A percentile compares a stretch with the other conserved stretches of the same genome.
Conservation (phyloP, 2,888 invertebrate genomes). For the Megaustenia siamemsis region DNA sequence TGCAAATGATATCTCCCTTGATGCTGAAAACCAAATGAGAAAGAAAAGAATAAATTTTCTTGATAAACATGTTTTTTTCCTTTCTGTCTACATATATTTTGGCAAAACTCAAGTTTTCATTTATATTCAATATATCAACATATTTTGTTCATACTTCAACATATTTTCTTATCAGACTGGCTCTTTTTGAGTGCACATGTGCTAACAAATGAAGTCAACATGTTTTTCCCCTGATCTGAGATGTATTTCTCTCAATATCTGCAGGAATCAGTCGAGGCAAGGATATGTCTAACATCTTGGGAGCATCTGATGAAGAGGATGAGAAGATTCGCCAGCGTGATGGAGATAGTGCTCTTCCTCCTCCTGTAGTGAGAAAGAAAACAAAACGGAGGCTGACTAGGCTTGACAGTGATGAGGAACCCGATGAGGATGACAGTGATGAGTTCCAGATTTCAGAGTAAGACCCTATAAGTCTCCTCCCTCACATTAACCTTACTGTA, state of each 20-base stretch:
- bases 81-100: too few species aligned
- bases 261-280: constrained; percentile 91
- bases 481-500: too few species aligned
- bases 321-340: constrained; percentile 60
- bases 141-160: too few species aligned
- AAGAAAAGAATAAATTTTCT: too few species aligned
- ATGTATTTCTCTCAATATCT: neutral
- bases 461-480: constrained; percentile 40
- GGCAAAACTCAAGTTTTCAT: too few species aligned
- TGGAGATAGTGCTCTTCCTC: constrained; percentile 86
- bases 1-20: too few species aligned
- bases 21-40: too few species aligned
- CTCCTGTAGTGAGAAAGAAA: constrained; percentile 83
- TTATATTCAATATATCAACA: too few species aligned
- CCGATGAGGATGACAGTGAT: constrained; percentile 85
- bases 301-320: constrained; percentile 59
- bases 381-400: constrained; percentile 65
- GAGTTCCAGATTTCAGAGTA: constrained; percentile 93
- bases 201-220: neutral
- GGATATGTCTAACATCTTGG: constrained; percentile 90
- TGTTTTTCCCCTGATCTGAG: too few species aligned
- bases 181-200: too few species aligned
- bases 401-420: constrained; percentile 83
- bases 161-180: too few species aligned
- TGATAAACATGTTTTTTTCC: too few species aligned